Base-by-base conservation (phyloP, 2,888 invertebrate species). In the Cepaea hortensis region DNA sequence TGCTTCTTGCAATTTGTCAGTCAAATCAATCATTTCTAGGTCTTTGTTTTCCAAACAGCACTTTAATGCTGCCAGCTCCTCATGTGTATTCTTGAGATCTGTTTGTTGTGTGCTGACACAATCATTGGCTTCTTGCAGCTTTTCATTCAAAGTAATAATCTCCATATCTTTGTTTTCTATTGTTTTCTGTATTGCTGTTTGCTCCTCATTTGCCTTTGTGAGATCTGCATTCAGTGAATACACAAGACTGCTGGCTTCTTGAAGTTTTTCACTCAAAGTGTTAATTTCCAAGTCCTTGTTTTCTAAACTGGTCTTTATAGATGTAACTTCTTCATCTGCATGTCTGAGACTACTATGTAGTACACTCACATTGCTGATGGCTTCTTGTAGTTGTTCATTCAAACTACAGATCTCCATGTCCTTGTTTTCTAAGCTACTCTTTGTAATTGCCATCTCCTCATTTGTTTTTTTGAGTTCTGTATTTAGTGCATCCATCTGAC, bases 391-490 rank as follows among this genome's bases (percentile, higher is more conserved):
- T 9, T 55, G 55, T 55, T 76, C 23, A 11, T 0, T 48, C 13
- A 62, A 3, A 15, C 15, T 79, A 72, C 15, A 3, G 13, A 81
- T 61, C 55, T 85, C 85, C 35, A 48, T 76, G 75, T 87, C 85
- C 55, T 81, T 85, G 20, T 68, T 80, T 46, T 75, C 82, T 35
- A 87, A 68, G 62, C 68, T 79, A 83, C 13, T 35, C 23, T 61
- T 72, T 61, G 73, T 18, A 50, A 6, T 23, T n/a, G n/a, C 13
- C 15, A 68, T 11, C 70, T 81, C 50, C 13, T 3, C 23, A 18
- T 23, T 35, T 35, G 35, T 35, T 5, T 79, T 62, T 5, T 9
- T 9, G 15, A 62, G 5, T 15, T 13, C 35, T 62, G 15, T 15
- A 35, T 79, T 4, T 62, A 79, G 35, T 65, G n/a, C 61, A 1